phyloP scores from a whole-genome alignment of 2,797 vertebrate genomes.

The Anas flavirostris region DNA sequence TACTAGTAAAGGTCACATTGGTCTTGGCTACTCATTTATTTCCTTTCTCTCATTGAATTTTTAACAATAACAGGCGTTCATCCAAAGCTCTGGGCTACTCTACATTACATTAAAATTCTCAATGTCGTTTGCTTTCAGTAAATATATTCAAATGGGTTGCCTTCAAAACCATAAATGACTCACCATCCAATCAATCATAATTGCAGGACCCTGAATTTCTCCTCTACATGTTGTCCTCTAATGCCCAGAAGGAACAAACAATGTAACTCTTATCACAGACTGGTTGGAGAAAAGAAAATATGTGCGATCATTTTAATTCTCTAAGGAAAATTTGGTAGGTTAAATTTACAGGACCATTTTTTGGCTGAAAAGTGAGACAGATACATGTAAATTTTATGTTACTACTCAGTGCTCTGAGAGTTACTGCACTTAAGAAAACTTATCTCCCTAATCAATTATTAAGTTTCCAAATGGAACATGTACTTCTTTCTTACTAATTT shows the following conservation, averaged over 20 bases:
- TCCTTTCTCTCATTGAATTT: conserved; percentile 58
- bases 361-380: conserved; percentile 49
- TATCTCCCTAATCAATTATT: conserved; percentile 73
- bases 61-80: conserved; percentile 51
- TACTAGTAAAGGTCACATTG: conserved; percentile 53
- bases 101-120: conserved; percentile 60
- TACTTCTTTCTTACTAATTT: conserved; percentile 54
- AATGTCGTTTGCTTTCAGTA: conserved; percentile 59
- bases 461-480: conserved; percentile 67
- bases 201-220: conserved; percentile 31
- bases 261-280: conserved; percentile 3
- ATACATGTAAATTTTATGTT: conserved; percentile 66
- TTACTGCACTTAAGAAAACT: conserved; percentile 65
- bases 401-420: conserved; percentile 42
- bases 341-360: conserved; percentile 45
- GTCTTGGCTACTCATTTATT: conserved; percentile 56
- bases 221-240: conserved; percentile 29
- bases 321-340: background rate
- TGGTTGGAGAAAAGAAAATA: background rate
- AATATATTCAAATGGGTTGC: conserved; percentile 61
- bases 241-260: conserved; percentile 14
- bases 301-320: background rate
- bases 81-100: conserved; percentile 40
- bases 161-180: conserved; percentile 61
- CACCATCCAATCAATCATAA: conserved; percentile 63